Evolutionary conservation across 2,797 vertebrate genomes (phyloP).

Genomic region (Coreius guichenoti): DNA sequence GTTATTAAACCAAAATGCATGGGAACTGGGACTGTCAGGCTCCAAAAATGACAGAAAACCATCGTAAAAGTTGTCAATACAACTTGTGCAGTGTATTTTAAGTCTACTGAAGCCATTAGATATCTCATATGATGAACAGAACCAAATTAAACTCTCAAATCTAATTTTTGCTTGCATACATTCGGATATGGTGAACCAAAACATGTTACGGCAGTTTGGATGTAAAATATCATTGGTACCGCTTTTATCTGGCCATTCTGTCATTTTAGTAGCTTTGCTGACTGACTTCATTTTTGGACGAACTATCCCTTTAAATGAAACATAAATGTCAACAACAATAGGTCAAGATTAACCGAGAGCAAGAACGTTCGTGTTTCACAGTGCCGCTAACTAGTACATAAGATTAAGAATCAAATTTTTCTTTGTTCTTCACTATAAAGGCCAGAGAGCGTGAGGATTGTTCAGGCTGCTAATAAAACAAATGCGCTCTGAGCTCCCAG

Average conservation of each 20-base stretch:
- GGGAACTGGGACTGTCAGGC: neutral
- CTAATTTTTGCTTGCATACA: neutral
- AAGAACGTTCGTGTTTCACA: neutral
- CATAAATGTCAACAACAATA: neutral
- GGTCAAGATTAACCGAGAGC: neutral
- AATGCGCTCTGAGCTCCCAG: neutral
- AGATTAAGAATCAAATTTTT: neutral
- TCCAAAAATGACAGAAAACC: neutral
- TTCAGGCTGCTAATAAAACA: conserved; percentile 7
- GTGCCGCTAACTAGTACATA: neutral
- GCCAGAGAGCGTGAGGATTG: neutral
- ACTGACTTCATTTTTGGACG: neutral
- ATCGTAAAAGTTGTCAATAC: neutral
- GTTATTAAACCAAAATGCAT: neutral
- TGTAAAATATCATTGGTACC: neutral
- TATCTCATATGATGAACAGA: neutral
- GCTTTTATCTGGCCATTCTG: neutral
- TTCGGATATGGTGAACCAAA: neutral
- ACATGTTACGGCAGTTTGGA: neutral
- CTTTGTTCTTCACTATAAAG: neutral
- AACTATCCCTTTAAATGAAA: neutral
- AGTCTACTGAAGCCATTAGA: neutral
- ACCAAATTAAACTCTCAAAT: neutral
- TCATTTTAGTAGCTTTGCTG: neutral
- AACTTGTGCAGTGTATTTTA: neutral